Conservation (phyloP, 64 coral and sea anemone genomes). For the Acropora tenuis region DNA sequence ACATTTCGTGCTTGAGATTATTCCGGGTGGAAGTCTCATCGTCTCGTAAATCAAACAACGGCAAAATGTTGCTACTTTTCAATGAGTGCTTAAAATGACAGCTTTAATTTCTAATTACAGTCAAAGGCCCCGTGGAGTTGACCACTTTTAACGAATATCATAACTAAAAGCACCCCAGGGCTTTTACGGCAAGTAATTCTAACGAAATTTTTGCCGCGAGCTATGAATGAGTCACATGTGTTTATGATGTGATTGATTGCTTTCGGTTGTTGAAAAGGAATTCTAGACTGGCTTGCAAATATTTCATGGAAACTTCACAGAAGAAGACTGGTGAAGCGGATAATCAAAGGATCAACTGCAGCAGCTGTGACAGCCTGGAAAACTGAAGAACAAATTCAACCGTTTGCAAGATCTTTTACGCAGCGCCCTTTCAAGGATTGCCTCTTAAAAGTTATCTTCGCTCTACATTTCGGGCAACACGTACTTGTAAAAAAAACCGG, state of each 20-base stretch:
- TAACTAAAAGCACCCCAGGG: not conserved
- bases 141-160: not conserved
- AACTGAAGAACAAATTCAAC: not conserved
- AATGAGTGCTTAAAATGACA: not conserved
- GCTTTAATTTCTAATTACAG: not conserved
- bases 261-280: not conserved
- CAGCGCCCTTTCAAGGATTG: not conserved
- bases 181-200: not conserved
- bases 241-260: slow-evolving; percentile 17
- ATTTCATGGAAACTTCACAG: not conserved
- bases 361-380: not conserved
- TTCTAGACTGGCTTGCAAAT: not conserved
- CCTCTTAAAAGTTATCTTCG: not conserved
- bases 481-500: not conserved
- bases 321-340: not conserved
- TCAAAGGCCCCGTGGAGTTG: not conserved
- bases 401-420: not conserved
- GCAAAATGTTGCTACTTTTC: slow-evolving; percentile 3
- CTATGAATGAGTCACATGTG: not conserved
- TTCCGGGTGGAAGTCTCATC: not conserved
- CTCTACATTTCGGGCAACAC: too few species aligned
- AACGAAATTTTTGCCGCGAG: not conserved
- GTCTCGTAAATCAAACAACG: not conserved
- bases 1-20: not conserved
- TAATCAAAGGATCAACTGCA: not conserved